Conservation (phyloP, 2,113 vertebrate species). For the Corythornis vintsioides region DNA sequence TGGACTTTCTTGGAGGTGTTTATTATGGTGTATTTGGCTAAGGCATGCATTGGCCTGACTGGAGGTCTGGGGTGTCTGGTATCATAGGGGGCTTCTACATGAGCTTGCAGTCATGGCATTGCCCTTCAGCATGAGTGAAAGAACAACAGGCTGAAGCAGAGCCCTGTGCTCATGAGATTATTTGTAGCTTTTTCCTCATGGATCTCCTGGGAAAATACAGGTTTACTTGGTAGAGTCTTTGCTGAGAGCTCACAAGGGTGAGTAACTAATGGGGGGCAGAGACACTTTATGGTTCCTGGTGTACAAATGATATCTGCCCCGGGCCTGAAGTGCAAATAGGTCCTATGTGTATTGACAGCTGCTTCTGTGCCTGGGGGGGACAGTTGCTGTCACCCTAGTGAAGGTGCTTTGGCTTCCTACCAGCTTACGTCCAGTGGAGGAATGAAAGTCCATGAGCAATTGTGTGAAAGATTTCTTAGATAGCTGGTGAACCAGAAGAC, state of each 20-base stretch:
- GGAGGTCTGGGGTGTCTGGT: background rate
- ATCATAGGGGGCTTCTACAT: background rate
- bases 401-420: background rate
- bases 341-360: background rate
- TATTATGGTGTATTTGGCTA: background rate
- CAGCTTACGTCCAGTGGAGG: background rate
- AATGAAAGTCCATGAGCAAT: background rate
- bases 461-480: background rate
- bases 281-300: background rate
- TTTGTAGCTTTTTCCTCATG: background rate
- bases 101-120: background rate
- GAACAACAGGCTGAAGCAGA: background rate
- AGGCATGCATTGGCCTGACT: background rate
- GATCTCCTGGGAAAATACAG: background rate
- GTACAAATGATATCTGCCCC: background rate
- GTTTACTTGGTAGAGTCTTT: background rate
- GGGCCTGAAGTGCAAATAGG: background rate
- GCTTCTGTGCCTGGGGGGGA: background rate
- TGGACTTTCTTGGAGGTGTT: background rate
- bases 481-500: background rate
- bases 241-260: background rate
- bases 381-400: background rate
- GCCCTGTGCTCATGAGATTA: background rate
- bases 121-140: background rate
- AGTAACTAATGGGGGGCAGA: background rate